Evolutionary conservation across 1,140 invertebrate genomes (phyloP).

Genomic region (Tribolium castaneum): DNA sequence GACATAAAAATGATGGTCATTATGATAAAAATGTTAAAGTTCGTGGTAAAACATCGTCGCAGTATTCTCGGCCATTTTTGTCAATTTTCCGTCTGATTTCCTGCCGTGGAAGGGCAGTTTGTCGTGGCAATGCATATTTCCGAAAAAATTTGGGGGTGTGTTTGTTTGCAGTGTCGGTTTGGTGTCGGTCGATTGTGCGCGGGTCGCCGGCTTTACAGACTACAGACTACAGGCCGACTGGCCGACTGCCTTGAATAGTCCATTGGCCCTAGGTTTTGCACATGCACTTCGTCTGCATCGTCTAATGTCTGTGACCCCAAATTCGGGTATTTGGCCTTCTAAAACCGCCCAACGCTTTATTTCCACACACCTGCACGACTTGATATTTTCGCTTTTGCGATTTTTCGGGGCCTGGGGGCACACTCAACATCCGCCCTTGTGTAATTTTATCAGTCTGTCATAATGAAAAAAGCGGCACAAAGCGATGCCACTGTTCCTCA

Average conservation of each 20-base stretch:
- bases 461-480: background rate
- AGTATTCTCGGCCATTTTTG: no score
- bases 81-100: no score
- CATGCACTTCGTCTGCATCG: constrained; percentile 58
- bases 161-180: background rate
- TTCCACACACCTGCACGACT: constrained; percentile 33
- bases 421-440: background rate
- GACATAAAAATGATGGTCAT: no score
- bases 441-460: constrained; percentile 12
- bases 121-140: no score
- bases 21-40: no score
- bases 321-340: constrained; percentile 60
- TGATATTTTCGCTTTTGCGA: background rate
- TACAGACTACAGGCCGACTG: constrained; percentile 51
- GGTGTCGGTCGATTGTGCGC: constrained; percentile 10
- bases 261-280: constrained; percentile 61
- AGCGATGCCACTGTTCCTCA: no score
- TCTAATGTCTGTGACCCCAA: constrained; percentile 62
- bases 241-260: constrained; percentile 62
- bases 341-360: constrained; percentile 45
- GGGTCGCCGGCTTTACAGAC: constrained; percentile 36
- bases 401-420: background rate
- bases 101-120: no score
- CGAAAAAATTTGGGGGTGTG: background rate
- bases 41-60: no score